Evolutionary conservation across 2,888 invertebrate genomes (phyloP).

Genomic region (Andrena chrysosceles): DNA sequence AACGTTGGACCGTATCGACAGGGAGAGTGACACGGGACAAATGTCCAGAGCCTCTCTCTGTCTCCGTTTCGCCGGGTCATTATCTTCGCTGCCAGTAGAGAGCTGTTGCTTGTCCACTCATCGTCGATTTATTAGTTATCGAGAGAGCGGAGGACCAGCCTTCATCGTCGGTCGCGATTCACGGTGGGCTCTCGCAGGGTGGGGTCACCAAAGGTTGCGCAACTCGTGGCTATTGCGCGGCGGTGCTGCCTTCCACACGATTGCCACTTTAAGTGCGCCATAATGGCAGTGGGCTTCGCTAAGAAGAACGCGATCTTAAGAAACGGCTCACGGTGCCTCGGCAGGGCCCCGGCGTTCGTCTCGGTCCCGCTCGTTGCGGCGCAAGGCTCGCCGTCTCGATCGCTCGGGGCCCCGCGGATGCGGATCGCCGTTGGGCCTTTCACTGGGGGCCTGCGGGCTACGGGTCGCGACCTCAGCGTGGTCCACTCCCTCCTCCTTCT

Average conservation of each 20-base stretch:
- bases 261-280: conserved; percentile 81
- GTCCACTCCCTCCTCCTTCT: conserved; percentile 81
- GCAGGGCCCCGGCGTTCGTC: conserved; percentile 62
- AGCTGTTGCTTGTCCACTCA: conserved; percentile 13
- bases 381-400: conserved; percentile 53
- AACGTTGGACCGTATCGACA: too few species aligned
- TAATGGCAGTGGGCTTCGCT: conserved; percentile 77
- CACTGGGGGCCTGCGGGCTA: conserved; percentile 82
- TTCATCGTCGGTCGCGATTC: conserved; percentile 40
- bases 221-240: conserved; percentile 71
- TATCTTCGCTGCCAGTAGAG: not conserved
- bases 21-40: too few species aligned
- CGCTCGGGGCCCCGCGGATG: conserved; percentile 68
- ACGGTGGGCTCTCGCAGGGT: conserved; percentile 62
- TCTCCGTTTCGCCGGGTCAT: not conserved
- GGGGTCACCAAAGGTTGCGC: conserved; percentile 78
- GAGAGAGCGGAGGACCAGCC: conserved; percentile 10
- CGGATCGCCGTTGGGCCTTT: conserved; percentile 84
- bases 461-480: conserved; percentile 84
- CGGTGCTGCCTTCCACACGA: conserved; percentile 77
- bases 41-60: too few species aligned
- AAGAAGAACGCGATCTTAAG: conserved; percentile 81
- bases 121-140: conserved; percentile 50
- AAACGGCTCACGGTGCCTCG: conserved; percentile 75
- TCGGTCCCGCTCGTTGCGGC: conserved; percentile 53